Evolutionary conservation across 2,797 vertebrate species (phyloP).

Genomic region (Pseudomugil gertrudae): DNA sequence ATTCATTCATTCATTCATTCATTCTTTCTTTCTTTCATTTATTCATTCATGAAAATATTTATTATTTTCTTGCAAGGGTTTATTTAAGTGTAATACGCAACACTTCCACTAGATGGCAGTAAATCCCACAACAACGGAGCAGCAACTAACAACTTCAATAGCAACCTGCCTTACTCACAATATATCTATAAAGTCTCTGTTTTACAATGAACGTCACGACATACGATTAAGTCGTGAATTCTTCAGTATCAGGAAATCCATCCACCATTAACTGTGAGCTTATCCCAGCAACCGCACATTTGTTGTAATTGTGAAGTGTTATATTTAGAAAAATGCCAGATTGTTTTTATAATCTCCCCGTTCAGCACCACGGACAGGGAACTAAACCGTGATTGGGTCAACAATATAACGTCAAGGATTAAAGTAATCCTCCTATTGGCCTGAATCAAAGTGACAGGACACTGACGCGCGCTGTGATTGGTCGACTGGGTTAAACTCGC

Average conservation of each 20-base stretch:
- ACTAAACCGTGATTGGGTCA: constrained; percentile 61
- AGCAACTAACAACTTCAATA: not conserved
- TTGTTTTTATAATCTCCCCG: not conserved
- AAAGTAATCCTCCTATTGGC: constrained; percentile 68
- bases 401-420: constrained; percentile 57
- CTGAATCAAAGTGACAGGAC: constrained; percentile 51
- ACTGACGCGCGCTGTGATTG: constrained; percentile 50
- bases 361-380: constrained; percentile 79
- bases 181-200: not conserved
- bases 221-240: not conserved
- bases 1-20: no score
- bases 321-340: not conserved
- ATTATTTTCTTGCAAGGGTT: not conserved
- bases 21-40: no score
- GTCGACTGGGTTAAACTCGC: constrained; percentile 13
- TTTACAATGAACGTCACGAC: not conserved
- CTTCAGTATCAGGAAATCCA: no score
- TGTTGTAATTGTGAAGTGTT: not conserved
- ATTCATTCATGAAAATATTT: no score
- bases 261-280: no score
- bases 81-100: not conserved
- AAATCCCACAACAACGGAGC: not conserved
- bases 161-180: not conserved
- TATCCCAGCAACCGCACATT: no score
- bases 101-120: not conserved